phyloP scores from a whole-genome alignment of 2,888 invertebrate species.

The Leptinotarsa peninsularis region DNA sequence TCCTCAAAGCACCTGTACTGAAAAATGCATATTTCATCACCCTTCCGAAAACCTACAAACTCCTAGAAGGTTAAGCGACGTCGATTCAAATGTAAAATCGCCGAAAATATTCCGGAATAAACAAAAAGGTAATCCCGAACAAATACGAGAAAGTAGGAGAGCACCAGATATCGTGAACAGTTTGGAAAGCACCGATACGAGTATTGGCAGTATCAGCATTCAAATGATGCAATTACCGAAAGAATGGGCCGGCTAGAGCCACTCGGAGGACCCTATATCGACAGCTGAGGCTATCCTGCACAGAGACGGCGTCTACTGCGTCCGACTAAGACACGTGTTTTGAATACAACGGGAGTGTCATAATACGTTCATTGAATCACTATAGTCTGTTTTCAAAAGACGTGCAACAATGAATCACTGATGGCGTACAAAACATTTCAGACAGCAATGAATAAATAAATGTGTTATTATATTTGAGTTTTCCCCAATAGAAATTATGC shows the following conservation, averaged over 20 bases:
- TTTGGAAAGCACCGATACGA: constrained; percentile 63
- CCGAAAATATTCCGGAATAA: constrained; percentile 47
- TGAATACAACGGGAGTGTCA: background rate
- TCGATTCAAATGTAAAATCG: constrained; percentile 49
- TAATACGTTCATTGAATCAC: background rate
- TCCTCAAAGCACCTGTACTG: constrained; percentile 36
- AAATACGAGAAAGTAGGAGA: constrained; percentile 62
- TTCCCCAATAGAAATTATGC: too few relatives aligned
- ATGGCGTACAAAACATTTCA: too few relatives aligned
- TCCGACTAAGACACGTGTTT: background rate
- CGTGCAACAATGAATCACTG: too few relatives aligned
- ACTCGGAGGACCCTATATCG: constrained; percentile 38
- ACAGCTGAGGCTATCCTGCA: constrained; percentile 29
- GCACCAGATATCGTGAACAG: constrained; percentile 60
- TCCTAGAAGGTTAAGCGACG: constrained; percentile 40
- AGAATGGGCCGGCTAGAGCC: constrained; percentile 59
- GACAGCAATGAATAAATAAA: too few relatives aligned
- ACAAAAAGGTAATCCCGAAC: constrained; percentile 61
- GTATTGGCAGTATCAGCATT: constrained; percentile 66
- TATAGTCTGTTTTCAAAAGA: too few relatives aligned
- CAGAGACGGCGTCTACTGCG: constrained; percentile 23
- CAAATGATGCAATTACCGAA: constrained; percentile 67
- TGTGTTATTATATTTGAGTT: too few relatives aligned
- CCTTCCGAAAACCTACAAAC: constrained; percentile 18
- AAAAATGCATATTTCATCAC: constrained; percentile 19